Conservation (phyloP, 2,113 vertebrate species). For the Aleadryas rufinucha region DNA sequence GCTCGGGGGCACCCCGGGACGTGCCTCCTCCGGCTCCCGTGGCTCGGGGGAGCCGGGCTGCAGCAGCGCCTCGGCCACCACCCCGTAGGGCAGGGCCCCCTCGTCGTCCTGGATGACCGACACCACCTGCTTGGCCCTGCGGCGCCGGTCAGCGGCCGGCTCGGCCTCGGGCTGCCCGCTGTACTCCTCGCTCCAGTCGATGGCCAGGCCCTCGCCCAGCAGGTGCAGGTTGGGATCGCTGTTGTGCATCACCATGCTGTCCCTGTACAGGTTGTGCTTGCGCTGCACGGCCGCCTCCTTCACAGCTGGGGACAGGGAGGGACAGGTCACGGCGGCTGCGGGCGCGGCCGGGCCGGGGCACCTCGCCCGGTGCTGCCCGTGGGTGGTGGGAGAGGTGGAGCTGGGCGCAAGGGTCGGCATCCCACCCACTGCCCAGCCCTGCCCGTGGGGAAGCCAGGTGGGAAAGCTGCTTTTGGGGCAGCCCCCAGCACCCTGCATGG, state of each 20-base stretch:
- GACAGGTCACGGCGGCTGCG: not conserved
- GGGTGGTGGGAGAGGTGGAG: not conserved
- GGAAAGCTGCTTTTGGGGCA: not conserved
- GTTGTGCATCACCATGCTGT: slow-evolving; percentile 91
- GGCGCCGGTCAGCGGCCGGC: slow-evolving; percentile 38
- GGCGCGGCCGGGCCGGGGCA: fast-evolving
- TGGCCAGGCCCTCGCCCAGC: slow-evolving; percentile 74
- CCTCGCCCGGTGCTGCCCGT: fast-evolving
- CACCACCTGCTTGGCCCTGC: slow-evolving; percentile 85
- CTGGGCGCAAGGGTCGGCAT: not conserved
- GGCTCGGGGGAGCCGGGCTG: slow-evolving; percentile 72
- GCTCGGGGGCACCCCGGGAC: not conserved
- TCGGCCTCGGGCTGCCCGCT: slow-evolving; percentile 22
- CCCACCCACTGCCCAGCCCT: not conserved
- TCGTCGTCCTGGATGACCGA: slow-evolving; percentile 88
- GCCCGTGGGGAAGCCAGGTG: fast-evolving
- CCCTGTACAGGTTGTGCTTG: slow-evolving; percentile 92
- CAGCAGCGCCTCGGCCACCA: slow-evolving; percentile 71
- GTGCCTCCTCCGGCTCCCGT: not conserved
- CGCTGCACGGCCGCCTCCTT: slow-evolving; percentile 93
- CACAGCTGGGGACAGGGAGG: slow-evolving; percentile 76
- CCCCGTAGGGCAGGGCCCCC: slow-evolving; percentile 71
- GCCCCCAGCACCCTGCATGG: not conserved
- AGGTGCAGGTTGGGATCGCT: slow-evolving; percentile 93
- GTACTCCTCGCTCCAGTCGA: slow-evolving; percentile 85